Base-by-base conservation (phyloP, 2,113 vertebrate species). In the Hemibagrus wyckioides region DNA sequence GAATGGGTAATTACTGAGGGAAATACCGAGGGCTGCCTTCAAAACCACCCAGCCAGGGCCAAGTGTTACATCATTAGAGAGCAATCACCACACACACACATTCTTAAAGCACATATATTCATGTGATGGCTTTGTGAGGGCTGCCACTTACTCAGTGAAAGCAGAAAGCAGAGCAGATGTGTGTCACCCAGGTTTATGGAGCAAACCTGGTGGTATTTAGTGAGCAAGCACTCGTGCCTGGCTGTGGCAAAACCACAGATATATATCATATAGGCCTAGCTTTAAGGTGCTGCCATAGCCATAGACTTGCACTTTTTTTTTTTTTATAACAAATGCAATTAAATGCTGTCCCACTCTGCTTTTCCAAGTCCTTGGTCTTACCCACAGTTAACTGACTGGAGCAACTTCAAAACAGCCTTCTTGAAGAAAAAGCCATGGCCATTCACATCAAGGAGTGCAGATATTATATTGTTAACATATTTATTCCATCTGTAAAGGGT, bases 11-110 rank as follows among this genome's bases (percentile, higher is more conserved):
- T 92, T 91, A 91, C 89, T 83, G 75, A 65, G 87, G 87, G 87
- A 90, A 88, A 90, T 90, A 87, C 89, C 50, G 52, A 80, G 87
- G 86, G 81, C 86, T 80, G 89, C 88, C 88, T 88, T 92, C 89
- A 84, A 88, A 90, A 91, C 83, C 71, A 86, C 90, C 87, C 87
- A 87, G 81, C 83, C 65, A 80, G 83, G 90, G 90, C 91, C 91
- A 91, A 89, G 88, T 91, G 91, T 91, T 91, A 91, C 91, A 92
- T 92, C 89, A 92, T 89, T 91, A 85, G 84, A 90, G 86, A 75
- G 56, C 86, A 88, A 86, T 90, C 84, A 89, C 67, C 82, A 79
- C 79, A 89, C 85, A 88, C 85, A 84, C 52, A 75, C 85, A 83
- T 75, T 83, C 69, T 54, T 82, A 73, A 85, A 71, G 39, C 52